Conservation (phyloP, 2,113 vertebrate genomes). For the Galemys pyrenaicus region DNA sequence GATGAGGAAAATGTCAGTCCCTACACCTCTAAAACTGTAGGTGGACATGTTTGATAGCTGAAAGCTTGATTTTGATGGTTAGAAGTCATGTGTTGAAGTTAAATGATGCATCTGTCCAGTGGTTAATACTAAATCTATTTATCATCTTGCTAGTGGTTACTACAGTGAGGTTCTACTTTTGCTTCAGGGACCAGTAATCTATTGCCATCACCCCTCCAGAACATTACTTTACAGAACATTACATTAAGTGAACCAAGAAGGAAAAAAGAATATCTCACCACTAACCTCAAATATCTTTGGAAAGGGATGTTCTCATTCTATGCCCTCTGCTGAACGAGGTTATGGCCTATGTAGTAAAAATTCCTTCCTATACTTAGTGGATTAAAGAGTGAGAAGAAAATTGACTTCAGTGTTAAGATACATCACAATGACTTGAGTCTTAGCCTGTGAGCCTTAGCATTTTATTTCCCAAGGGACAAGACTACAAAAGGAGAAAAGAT, state of each 20-base stretch:
- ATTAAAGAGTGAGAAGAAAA: conserved; percentile 41
- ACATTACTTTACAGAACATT: conserved; percentile 76
- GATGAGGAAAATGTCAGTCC: not conserved
- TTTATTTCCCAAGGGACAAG: conserved; percentile 64
- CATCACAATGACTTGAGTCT: not conserved
- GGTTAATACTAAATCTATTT: conserved; percentile 80
- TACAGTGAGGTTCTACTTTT: conserved; percentile 65
- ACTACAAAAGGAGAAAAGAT: conserved; percentile 45
- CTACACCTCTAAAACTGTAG: conserved; percentile 40
- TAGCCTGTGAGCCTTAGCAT: conserved; percentile 47
- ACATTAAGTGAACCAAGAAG: conserved; percentile 74
- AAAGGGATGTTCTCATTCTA: conserved; percentile 71
- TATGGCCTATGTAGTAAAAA: conserved; percentile 59
- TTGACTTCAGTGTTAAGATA: not conserved
- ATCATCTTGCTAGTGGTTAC: conserved; percentile 79
- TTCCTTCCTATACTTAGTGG: conserved; percentile 55
- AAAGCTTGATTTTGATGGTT: conserved; percentile 77
- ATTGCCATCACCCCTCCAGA: conserved; percentile 76
- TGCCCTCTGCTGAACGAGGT: conserved; percentile 10
- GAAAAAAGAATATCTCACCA: conserved; percentile 70
- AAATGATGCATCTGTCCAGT: conserved; percentile 76
- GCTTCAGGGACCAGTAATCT: conserved; percentile 74
- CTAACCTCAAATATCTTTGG: conserved; percentile 76
- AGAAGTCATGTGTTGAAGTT: conserved; percentile 73
- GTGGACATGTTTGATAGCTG: conserved; percentile 44